Conservation (phyloP, 2,888 invertebrate genomes). For the Steinernema hermaphroditum region DNA sequence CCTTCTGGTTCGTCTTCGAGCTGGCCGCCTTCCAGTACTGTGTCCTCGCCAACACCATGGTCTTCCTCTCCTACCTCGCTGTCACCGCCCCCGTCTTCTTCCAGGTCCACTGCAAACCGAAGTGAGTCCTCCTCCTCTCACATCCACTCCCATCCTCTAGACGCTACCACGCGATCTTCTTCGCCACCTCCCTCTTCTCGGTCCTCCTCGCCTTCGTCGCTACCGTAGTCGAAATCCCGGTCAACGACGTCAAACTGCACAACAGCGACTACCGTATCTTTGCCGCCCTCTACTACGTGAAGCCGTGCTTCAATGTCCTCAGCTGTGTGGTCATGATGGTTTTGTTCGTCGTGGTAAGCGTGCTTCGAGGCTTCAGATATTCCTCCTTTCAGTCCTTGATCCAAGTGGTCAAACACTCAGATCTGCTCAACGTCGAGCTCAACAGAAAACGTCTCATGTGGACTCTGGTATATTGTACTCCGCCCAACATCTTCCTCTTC, state of each 20-base stretch:
- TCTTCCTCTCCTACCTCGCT: not conserved
- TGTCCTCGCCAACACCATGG: constrained; percentile 8
- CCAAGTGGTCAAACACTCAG: not conserved
- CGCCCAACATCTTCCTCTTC: constrained; percentile 9
- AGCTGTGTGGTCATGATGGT: constrained; percentile 1
- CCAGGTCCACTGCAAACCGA: not conserved
- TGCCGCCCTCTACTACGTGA: constrained; percentile 11
- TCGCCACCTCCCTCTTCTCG: not conserved
- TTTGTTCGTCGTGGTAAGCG: not conserved
- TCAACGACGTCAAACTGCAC: constrained; percentile 6
- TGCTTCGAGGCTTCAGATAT: not conserved
- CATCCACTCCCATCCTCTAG: not conserved
- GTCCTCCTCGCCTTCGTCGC: not conserved
- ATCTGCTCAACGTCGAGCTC: not conserved
- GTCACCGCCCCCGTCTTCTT: not conserved
- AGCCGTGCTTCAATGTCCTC: not conserved
- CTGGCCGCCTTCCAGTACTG: constrained; percentile 21
- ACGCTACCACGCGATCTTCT: constrained; percentile 7
- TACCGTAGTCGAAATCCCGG: not conserved
- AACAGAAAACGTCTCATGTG: constrained; percentile 8
- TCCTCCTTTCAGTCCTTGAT: not conserved
- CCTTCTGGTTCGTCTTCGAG: constrained; percentile 21
- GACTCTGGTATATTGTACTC: not conserved
- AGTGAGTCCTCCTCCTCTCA: not conserved
- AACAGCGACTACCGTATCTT: not conserved